Evolutionary conservation across 2,113 vertebrate genomes (phyloP).

Genomic region (Proterorhinus semilunaris): DNA sequence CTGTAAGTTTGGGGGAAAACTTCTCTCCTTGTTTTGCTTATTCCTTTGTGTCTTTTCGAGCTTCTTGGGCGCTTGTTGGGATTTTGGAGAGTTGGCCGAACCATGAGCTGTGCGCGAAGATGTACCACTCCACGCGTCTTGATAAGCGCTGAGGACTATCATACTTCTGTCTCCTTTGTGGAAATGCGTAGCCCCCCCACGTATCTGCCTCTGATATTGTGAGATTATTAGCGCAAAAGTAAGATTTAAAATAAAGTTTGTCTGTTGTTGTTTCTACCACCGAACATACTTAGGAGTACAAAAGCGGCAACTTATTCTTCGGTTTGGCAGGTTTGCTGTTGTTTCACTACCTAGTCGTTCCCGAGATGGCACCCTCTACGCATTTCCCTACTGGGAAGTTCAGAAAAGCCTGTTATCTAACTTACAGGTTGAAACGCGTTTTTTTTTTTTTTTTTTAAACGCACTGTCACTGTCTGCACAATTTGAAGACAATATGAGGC

Average conservation of each 20-base stretch:
- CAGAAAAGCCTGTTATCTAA: neutral
- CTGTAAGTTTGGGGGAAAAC: slow-evolving; percentile 48
- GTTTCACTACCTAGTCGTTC: no score
- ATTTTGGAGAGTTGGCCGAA: neutral
- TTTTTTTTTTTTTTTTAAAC: neutral
- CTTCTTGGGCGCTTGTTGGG: slow-evolving; percentile 18
- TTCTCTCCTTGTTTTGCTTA: neutral
- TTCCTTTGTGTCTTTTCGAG: neutral
- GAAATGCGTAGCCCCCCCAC: neutral
- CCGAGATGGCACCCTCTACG: no score
- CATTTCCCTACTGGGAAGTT: slow-evolving; percentile 16
- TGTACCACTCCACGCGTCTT: neutral
- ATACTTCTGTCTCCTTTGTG: neutral
- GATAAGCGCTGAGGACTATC: neutral
- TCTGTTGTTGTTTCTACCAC: neutral
- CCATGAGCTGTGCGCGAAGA: slow-evolving; percentile 1
- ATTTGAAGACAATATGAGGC: neutral
- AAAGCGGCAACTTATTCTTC: neutral
- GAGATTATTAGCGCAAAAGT: neutral
- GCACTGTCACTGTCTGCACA: neutral
- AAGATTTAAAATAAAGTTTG: neutral
- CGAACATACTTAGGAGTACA: neutral
- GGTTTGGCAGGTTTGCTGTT: neutral
- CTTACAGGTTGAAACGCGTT: neutral
- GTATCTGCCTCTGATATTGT: neutral